These are phyloP conservation scores for Laspeyria flexula DNA, from an alignment of 2,888 invertebrate genomes.

Conservation along the genomic window DNA sequence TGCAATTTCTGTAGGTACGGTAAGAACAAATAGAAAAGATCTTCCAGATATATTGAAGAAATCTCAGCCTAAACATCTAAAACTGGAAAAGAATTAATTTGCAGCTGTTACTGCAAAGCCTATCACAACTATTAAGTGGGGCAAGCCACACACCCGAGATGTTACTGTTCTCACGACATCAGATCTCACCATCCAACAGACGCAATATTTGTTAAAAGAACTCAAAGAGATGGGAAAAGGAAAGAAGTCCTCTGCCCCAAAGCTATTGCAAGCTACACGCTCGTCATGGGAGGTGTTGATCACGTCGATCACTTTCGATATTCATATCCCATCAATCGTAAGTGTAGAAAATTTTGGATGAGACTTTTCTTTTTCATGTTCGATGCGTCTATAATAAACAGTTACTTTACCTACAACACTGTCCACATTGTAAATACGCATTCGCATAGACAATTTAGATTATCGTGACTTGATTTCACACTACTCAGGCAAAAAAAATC, in stretches of 20 bases:
- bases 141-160: neutral
- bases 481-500: too few relatives aligned
- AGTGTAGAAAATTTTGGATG: neutral
- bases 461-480: too few relatives aligned
- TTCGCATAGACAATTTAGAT: too few relatives aligned
- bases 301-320: neutral
- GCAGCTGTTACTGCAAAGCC: conserved; percentile 12
- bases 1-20: conserved; percentile 15
- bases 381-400: neutral
- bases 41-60: conserved; percentile 10
- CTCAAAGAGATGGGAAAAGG: neutral
- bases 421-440: too few relatives aligned
- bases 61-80: conserved; percentile 1
- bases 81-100: conserved; percentile 13
- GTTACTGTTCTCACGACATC: neutral
- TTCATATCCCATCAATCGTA: neutral
- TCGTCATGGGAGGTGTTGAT: neutral
- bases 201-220: neutral
- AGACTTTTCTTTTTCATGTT: neutral
- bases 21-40: conserved; percentile 14
- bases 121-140: conserved; percentile 12
- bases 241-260: neutral
- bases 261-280: neutral
- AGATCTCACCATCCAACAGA: neutral
- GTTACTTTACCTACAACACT: neutral